A percentile compares a stretch with the other conserved stretches of the same genome.
phyloP scores from a whole-genome alignment of 2,888 invertebrate species.

The Melanostoma scalare region DNA sequence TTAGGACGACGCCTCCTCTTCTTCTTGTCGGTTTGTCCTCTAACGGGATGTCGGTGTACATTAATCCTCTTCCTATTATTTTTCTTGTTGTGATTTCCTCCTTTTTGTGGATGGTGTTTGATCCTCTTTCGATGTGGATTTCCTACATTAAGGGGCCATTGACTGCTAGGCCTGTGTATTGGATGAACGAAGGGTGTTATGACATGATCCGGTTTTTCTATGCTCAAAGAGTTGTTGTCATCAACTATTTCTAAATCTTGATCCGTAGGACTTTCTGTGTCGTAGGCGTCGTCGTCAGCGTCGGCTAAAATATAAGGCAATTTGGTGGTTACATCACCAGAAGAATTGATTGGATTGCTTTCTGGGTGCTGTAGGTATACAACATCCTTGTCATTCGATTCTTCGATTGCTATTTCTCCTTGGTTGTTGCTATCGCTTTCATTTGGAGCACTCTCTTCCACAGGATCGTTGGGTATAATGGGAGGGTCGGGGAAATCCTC shows the following conservation, averaged over 20 bases:
- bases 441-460: background rate
- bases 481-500: slow-evolving; percentile 40
- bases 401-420: slow-evolving; percentile 8
- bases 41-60: too few species aligned
- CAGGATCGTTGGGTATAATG: slow-evolving; percentile 1
- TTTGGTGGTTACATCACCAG: slow-evolving; percentile 1
- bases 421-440: background rate
- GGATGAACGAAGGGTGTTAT: slow-evolving; percentile 62
- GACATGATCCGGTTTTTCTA: slow-evolving; percentile 15
- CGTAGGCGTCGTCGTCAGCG: background rate
- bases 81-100: background rate
- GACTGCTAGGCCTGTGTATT: slow-evolving; percentile 50
- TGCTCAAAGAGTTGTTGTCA: background rate
- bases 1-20: background rate
- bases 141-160: slow-evolving; percentile 47
- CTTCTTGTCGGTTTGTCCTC: slow-evolving; percentile 12
- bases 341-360: background rate
- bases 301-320: background rate
- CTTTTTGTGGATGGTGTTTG: background rate
- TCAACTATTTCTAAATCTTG: background rate
- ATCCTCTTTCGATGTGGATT: background rate
- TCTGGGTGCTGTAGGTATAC: background rate
- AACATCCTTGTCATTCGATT: slow-evolving; percentile 5
- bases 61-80: slow-evolving; percentile 12
- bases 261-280: slow-evolving; percentile 7